Evolutionary conservation across 2,797 vertebrate genomes (phyloP), one percentile per base, ranked within the genome.

Genomic region (Pogoniulus pusillus): DNA sequence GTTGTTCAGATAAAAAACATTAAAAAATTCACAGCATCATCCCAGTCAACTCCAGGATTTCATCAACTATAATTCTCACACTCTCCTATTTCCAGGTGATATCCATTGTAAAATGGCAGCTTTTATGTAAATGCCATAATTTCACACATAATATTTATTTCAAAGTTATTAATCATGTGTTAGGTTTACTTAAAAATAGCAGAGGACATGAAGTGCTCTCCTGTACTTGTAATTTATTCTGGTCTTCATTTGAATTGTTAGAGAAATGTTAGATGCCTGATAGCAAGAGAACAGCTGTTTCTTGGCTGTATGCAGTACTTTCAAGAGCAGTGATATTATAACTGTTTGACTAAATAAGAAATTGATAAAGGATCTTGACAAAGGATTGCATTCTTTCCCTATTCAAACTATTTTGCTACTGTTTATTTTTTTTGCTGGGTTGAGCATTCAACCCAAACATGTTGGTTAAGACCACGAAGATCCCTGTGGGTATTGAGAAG

Each of bases 321-420:
- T 22, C 79, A 68, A 77, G 51, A 72, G 51, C 3, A 35, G 47
- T 30, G 62, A 88, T 77, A 74, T 8, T 62, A 49, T 85, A 73
- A 74, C n/a, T 71, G 66, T 75, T 89, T 32, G 63, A 17, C 79
- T 85, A 68, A 92, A 87, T 60, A 87, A 71, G 57, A 69, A 32
- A 80, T 63, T 78, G 82, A 77, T 78, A 79, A 85, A 89, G 30
- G n/a, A 59, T 72, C 76, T 69, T 47, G 63, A 70, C 72, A 93
- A 92, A 91, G 57, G 70, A 75, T 90, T 34, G 5, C 29, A 27
- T 83, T 86, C 45, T 83, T 74, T 59, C 88, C 29, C 80, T 64
- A 17, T 37, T 16, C 78, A 58, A 74, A 71, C 47, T 62, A 32
- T 60, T 89, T 71, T 69, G 58, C 26, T 80, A 5, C 26, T 15